phyloP scores from a whole-genome alignment of 1,140 invertebrate genomes.

The Anastatus disparis region DNA sequence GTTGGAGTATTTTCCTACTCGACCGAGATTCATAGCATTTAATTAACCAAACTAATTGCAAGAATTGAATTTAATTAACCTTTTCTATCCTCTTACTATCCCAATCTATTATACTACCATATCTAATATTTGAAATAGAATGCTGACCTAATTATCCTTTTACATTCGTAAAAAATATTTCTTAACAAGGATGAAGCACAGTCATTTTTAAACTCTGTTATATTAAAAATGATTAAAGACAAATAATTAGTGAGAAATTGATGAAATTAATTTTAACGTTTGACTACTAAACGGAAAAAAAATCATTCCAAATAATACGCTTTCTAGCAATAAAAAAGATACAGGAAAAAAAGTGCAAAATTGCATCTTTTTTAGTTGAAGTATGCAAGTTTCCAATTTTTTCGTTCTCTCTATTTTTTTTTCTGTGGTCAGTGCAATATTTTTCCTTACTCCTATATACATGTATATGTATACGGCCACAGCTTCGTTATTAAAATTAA shows the following conservation, averaged over 20 bases:
- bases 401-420: neutral
- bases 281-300: neutral
- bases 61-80: slow-evolving; percentile 57
- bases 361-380: neutral
- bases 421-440: slow-evolving; percentile 12
- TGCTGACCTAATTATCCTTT: neutral
- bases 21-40: slow-evolving; percentile 48
- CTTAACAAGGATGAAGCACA: neutral
- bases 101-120: slow-evolving; percentile 11
- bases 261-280: neutral
- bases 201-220: no score
- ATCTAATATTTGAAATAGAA: slow-evolving; percentile 1
- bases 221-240: slow-evolving; percentile 7
- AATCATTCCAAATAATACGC: neutral
- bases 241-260: slow-evolving; percentile 10
- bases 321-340: neutral
- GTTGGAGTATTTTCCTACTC: slow-evolving; percentile 24
- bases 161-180: slow-evolving; percentile 1
- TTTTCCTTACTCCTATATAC: slow-evolving; percentile 25
- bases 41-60: slow-evolving; percentile 55
- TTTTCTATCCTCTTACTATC: slow-evolving; percentile 46
- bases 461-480: no score
- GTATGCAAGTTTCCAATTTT: neutral
- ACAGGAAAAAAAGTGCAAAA: neutral
- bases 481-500: slow-evolving; percentile 61